Base-by-base conservation (phyloP, 1,140 invertebrate species). In the Camponotus floridanus region DNA sequence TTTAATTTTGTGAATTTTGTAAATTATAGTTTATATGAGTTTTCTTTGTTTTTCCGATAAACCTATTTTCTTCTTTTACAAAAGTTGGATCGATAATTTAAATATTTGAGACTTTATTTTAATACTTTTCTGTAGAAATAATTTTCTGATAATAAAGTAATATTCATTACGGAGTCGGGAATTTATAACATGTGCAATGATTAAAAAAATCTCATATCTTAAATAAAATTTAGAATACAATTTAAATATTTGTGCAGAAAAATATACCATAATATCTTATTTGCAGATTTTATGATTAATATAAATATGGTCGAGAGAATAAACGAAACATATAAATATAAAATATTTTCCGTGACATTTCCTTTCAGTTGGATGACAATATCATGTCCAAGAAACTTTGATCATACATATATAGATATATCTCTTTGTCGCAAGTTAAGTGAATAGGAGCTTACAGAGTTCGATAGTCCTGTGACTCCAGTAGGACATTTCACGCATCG, bases 281-380 rank as follows among this genome's bases (percentile, higher is more conserved):
- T 45, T 33, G 18, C 26, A 31, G 7, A 71, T 45, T 18, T 15
- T 9, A 18, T 3, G 21, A 13, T 15, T n/a, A 13, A 71, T 48
- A 76, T 62, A 26, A 26, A 26, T 26, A 15, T 21, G 15, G 4
- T 33, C 7, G 51, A 33, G 9, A 45, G 42, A 45, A 9, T 45
- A 26, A 21, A 55, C 13, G 13, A 31, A 42, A 71, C 67, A 55
- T 15, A 33, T 26, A 26, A 26, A 26, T 26, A 36, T 21, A 39
- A 71, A 21, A 21, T 21, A 26, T 73, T 81, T 81, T 55, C 18
- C 36, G 21, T 59, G 26, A 39, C 7, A 68, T 76, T 88, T 89
- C 86, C 42, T 45, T 45, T 86, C 78, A 57, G 31, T 15, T 68
- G 6, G 26, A n/a, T 11, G 45, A 51, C 59, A 57, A n/a, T n/a